Evolutionary conservation across 2,888 invertebrate genomes (phyloP), one percentile per base, ranked within the genome.

Genomic region (Macrophya alboannulata): DNA sequence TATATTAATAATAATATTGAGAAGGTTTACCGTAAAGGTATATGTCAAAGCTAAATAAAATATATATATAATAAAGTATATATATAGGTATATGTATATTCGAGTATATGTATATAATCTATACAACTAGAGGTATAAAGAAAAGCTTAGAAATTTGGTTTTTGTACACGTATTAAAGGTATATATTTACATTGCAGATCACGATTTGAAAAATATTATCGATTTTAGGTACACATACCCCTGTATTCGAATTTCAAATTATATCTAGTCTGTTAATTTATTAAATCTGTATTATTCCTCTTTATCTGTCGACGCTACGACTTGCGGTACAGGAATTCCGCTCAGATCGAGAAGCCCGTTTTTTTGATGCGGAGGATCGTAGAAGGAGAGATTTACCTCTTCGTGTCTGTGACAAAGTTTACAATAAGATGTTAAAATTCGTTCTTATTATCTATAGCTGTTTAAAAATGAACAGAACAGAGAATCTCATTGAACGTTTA

Each of bases 341-440:
- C 85, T 85, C 31, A 85, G 84, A 85, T 85, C 85, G 6, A 85
- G 45, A 72, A 85, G 72, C 10, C 85, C 85, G 65, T 85, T 48
- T 5, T 85, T 51, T 59, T 84, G 15, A 40, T 65, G 85, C 10
- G 85, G 85, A 59, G 85, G 85, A 84, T 85, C 84, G 21, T 48
- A 85, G 65, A 85, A 74, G 5, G 85, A 85, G 12, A 85, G 84
- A 40, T 84, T 84, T 2, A 85, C 84, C 83, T 85, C 84, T 40
- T 85, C 85, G 65, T 85, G 85, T 15, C 85, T 85, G 25, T 45
- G 8, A 45, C 48, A 48, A 40, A 71, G 31, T 48, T 31, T 25
- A 77, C 6, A 77, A 31, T 25, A 25, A 37, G 31, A 37, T 40
- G 43, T 43, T 17, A 37, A 37, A 31, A 17, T 15, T 4, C 31